Evolutionary conservation across 2,797 vertebrate genomes (phyloP), one percentile per base, ranked within the genome.

Genomic region (Lindbergichthys nudifrons): DNA sequence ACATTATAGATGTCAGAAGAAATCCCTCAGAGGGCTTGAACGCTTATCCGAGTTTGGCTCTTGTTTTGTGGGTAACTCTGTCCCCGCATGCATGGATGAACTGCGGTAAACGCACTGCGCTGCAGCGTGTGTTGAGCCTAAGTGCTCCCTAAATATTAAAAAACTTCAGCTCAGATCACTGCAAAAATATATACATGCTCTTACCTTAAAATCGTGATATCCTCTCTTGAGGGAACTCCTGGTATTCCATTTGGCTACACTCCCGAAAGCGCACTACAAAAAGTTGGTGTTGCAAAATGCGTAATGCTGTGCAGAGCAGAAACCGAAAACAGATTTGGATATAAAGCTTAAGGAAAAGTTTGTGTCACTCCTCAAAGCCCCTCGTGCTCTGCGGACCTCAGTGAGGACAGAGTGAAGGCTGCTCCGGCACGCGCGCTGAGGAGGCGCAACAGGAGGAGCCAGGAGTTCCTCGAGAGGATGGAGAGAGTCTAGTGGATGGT

Each of bases 381-480:
- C 23, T 50, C 26, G 52, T 1, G 52, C 67, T 62, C 6, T 26
- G 47, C 19, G 66, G 53, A 64, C 0, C 18, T 57, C 41, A 21
- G 39, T 1, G 0, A 57, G 47, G 45, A 77, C 3, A 21, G 83
- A 84, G 45, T 51, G 58, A 19, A 23, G 42, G 32, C 51, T 36
- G 78, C 15, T 2, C n/a, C 14, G 32, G 11, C 19, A 54, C 60
- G 50, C 60, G 50, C 65, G 13, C 51, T 0, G 68, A 15, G 1
- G 51, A 69, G 78, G 0, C 65, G 60, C 77, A 63, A 74, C 79
- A 86, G 88, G 87, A 88, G 90, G 88, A 82, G 87, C 71, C 69
- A 51, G 19, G n/a, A 59, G 45, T 32, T 73, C 43, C 36, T 16
- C 3, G 30, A 52, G 66, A 50, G 56, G 32, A 1, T 43, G 42